Conservation (phyloP, 2,797 vertebrate species). For the Tragopan temminckii region DNA sequence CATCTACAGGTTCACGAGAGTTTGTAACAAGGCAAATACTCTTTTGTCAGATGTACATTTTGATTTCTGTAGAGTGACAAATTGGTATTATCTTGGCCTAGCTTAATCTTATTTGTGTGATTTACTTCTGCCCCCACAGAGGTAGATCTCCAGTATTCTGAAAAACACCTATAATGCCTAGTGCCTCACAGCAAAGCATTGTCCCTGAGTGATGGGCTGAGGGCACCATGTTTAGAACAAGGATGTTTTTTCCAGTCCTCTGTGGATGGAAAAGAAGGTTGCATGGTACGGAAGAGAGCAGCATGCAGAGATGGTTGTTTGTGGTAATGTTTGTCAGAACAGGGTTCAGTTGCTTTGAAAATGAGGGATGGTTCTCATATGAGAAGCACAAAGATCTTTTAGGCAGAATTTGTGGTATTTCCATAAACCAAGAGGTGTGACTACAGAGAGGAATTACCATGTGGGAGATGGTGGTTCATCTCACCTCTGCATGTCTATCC, state of each 20-base stretch:
- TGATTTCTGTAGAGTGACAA: not conserved
- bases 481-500: not conserved
- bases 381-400: not conserved
- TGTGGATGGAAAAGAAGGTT: not conserved
- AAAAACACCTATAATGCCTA: not conserved
- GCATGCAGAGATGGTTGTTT: not conserved
- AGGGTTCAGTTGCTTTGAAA: not conserved
- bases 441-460: not conserved
- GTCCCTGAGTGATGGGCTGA: not conserved
- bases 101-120: not conserved
- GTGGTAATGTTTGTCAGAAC: not conserved
- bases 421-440: not conserved
- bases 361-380: not conserved
- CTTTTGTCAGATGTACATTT: not conserved
- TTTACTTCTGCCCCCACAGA: not conserved
- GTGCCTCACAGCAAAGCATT: not conserved
- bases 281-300: not conserved
- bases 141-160: not conserved
- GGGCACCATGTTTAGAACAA: fast-evolving
- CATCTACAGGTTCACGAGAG: not conserved
- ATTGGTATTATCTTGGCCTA: not conserved
- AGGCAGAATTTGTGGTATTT: not conserved
- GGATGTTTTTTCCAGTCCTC: not conserved
- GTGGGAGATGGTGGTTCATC: not conserved
- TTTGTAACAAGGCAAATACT: not conserved